Percentiles rank a stretch among this genome's conserved stretches.
These are phyloP conservation scores for Trogon surrucura DNA, from an alignment of 2,113 vertebrate species.

Conservation along the genomic window DNA sequence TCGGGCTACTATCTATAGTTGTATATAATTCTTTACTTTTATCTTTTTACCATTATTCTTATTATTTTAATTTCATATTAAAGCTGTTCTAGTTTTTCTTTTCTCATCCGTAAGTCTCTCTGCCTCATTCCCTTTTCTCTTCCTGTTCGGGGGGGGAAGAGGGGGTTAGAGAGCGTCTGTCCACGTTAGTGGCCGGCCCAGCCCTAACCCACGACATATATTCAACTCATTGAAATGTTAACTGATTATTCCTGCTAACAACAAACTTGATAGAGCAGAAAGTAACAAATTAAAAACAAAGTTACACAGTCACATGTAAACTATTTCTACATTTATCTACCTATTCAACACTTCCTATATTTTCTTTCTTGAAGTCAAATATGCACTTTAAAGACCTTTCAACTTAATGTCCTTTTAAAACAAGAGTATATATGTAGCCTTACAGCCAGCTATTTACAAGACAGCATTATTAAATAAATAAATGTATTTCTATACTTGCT, in stretches of 20 bases:
- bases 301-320: background rate
- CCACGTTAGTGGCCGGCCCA: too few relatives aligned
- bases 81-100: too few relatives aligned
- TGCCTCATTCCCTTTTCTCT: too few relatives aligned
- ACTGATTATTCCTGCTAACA: background rate
- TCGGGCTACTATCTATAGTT: too few relatives aligned
- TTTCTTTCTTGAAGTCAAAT: background rate
- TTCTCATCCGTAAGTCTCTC: too few relatives aligned
- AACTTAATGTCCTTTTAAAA: background rate
- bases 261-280: background rate
- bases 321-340: background rate
- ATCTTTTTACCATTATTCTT: too few relatives aligned
- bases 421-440: background rate
- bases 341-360: background rate
- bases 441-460: background rate
- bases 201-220: too few relatives aligned
- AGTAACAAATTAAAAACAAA: background rate
- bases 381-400: background rate
- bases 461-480: background rate
- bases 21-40: too few relatives aligned
- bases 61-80: too few relatives aligned
- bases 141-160: too few relatives aligned
- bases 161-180: too few relatives aligned
- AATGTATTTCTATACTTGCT: background rate
- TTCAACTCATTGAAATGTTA: background rate